Base-by-base conservation (phyloP, 2,113 vertebrate genomes). In the Fulmarus glacialis region DNA sequence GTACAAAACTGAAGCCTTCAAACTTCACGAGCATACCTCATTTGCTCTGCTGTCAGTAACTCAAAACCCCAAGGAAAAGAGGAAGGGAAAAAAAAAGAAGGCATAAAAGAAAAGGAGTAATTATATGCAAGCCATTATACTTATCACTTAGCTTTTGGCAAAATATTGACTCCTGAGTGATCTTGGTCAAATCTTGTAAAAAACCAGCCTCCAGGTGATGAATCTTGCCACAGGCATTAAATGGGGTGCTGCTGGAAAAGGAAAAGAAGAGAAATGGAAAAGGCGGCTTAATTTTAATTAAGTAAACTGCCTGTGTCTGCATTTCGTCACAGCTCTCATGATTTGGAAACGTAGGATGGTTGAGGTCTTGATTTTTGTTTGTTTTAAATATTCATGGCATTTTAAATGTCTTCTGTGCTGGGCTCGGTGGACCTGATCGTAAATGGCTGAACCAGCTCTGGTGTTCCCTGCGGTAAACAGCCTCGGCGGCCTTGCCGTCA, bases 21-120 rank as follows among this genome's bases (percentile, higher is more conserved):
- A 87, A 94, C 95, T 96, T 97, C 89, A 87, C 8, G 18, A 87
- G 75, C 95, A 93, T 14, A 95, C 68, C 82, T 97, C 93, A 95
- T 98, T 97, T 97, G 90, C 95, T 98, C 92, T 94, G 81, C 95
- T 97, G 78, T 96, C 96, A 96, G 91, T 80, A 94, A 82, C 93
- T 96, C 95, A 94, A 94, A 96, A 95, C 78, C 62, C 85, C 81
- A 89, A 8, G 87, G 74, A 81, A 91, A 93, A 93, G 62, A 67
- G n/a, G 36, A 63, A 19, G 27, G 40, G 52, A 9, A 4, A 62
- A 6, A 45, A 70, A 48, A 67, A 40, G 30, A 64, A 80, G 45
- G 70, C 45, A 87, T 87, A 86, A 95, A 96, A 87, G 63, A 95
- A 90, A 91, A 70, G 21, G 66, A 87, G 30, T 89, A 96, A 97